A percentile compares a stretch with the other conserved stretches of the same genome.
phyloP scores from a whole-genome alignment of 1,140 invertebrate species.

The Vollenhovia emeryi region DNA sequence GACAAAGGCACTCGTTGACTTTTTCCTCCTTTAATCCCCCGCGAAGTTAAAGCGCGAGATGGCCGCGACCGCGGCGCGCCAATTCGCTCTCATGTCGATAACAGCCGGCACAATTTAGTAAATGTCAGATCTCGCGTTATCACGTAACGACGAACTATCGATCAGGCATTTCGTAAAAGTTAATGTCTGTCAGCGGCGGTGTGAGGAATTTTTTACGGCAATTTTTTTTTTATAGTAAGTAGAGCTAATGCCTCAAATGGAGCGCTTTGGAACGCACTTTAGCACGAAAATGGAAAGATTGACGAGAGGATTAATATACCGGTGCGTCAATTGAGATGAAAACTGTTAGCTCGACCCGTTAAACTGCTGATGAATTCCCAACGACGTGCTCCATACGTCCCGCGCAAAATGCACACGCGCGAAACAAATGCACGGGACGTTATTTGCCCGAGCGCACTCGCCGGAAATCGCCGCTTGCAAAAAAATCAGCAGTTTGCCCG shows the following conservation, averaged over 20 bases:
- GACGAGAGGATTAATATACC: constrained; percentile 36
- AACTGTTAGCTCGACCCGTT: constrained; percentile 34
- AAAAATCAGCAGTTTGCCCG: constrained; percentile 26
- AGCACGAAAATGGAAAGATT: constrained; percentile 1
- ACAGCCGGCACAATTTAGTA: constrained; percentile 9
- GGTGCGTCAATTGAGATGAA: constrained; percentile 46
- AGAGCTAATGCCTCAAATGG: neutral
- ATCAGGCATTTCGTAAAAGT: neutral
- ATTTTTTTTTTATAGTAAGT: neutral
- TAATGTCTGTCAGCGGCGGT: neutral
- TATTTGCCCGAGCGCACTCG: constrained; percentile 18
- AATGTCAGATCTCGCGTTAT: constrained; percentile 36
- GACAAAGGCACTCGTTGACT: neutral
- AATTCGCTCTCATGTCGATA: constrained; percentile 29
- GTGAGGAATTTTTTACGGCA: neutral
- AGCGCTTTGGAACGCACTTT: neutral
- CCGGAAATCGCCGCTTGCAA: constrained; percentile 28
- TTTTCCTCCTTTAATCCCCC: neutral
- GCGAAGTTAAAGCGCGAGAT: neutral
- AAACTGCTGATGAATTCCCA: constrained; percentile 53
- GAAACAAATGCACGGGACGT: constrained; percentile 38
- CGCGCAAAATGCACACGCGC: constrained; percentile 43
- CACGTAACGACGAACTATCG: neutral
- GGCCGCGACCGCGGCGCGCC: neutral
- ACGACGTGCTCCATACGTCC: constrained; percentile 25